These are phyloP conservation scores for Leucozona laternaria DNA, from an alignment of 2,888 invertebrate genomes.

Conservation along the genomic window DNA sequence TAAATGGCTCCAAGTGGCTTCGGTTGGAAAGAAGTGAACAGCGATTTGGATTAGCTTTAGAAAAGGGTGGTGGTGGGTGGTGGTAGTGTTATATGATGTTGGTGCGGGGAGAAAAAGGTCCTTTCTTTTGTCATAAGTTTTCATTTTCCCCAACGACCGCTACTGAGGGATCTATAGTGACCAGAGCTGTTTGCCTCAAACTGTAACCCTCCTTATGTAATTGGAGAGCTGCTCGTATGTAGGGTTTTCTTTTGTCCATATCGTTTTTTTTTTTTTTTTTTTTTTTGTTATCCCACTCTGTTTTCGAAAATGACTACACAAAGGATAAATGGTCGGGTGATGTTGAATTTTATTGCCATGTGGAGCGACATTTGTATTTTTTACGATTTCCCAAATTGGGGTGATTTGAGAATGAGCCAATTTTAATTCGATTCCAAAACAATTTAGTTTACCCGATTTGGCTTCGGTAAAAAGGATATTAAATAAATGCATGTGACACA, in stretches of 20 bases:
- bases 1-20: slow-evolving; percentile 72
- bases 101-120: slow-evolving; percentile 20
- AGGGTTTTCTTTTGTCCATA: slow-evolving; percentile 31
- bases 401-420: slow-evolving; percentile 74
- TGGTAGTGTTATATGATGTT: background rate
- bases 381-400: slow-evolving; percentile 70
- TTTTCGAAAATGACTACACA: slow-evolving; percentile 42
- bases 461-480: slow-evolving; percentile 41
- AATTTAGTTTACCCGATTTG: slow-evolving; percentile 71
- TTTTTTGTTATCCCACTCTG: slow-evolving; percentile 18
- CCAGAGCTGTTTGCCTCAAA: slow-evolving; percentile 57
- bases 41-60: slow-evolving; percentile 62
- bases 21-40: slow-evolving; percentile 59
- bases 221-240: slow-evolving; percentile 59
- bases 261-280: slow-evolving; percentile 22
- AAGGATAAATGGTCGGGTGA: slow-evolving; percentile 72
- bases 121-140: slow-evolving; percentile 74
- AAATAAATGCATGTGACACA: slow-evolving; percentile 39
- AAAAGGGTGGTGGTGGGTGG: slow-evolving; percentile 8
- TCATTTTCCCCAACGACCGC: slow-evolving; percentile 55
- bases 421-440: slow-evolving; percentile 75
- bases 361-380: slow-evolving; percentile 62
- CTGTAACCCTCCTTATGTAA: slow-evolving; percentile 55
- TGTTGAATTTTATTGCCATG: slow-evolving; percentile 72
- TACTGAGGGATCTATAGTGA: slow-evolving; percentile 65